Evolutionary conservation across 2,888 invertebrate species (phyloP).

Genomic region (Onthophagus sagittarius): DNA sequence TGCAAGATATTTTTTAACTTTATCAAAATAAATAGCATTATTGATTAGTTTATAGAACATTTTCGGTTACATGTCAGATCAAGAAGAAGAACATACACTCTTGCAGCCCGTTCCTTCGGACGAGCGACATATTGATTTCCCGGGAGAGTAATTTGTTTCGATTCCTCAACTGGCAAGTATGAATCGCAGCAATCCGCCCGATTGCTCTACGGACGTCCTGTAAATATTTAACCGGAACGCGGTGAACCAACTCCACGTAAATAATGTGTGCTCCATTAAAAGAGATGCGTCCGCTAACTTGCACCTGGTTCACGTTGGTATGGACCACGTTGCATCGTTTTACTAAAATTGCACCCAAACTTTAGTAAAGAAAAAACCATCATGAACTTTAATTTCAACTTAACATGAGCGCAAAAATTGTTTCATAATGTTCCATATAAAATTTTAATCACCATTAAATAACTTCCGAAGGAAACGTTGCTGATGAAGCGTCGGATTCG

Average conservation of each 20-base stretch:
- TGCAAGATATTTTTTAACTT: background rate
- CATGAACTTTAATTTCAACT: no score
- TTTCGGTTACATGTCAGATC: background rate
- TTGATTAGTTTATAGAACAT: background rate
- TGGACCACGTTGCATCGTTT: background rate
- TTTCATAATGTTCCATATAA: no score
- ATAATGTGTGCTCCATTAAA: background rate
- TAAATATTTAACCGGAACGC: conserved; percentile 10
- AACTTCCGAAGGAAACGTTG: no score
- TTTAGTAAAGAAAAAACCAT: no score
- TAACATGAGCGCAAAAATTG: no score
- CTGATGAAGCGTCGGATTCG: no score
- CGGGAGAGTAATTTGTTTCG: conserved; percentile 8
- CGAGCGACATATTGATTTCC: conserved; percentile 7
- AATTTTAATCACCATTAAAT: no score
- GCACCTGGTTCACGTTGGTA: background rate
- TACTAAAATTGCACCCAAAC: background rate
- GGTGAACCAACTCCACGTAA: background rate
- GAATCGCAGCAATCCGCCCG: conserved; percentile 5
- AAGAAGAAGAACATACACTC: background rate
- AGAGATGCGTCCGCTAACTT: background rate
- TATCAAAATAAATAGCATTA: background rate
- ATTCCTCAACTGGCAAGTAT: background rate
- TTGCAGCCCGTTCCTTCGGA: background rate
- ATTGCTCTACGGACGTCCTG: conserved; percentile 1